Evolutionary conservation across 2,888 invertebrate species (phyloP).

Genomic region (Drosophila multiciliata): DNA sequence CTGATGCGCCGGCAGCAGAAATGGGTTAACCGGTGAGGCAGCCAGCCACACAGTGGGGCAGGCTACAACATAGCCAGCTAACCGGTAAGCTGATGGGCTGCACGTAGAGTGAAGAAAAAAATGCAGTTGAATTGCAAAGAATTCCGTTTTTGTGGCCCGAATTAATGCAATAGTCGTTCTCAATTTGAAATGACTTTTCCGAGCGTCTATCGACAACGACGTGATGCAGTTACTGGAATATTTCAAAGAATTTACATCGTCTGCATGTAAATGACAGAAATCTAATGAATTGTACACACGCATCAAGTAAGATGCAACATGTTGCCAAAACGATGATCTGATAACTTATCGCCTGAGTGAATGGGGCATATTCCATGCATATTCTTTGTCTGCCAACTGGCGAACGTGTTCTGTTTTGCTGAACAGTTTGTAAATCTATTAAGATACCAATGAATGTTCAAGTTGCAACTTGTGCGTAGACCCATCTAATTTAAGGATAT

Average conservation of each 20-base stretch:
- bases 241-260: slow-evolving; percentile 45
- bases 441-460: not conserved
- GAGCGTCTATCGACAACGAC: slow-evolving; percentile 44
- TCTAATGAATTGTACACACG: slow-evolving; percentile 44
- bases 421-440: slow-evolving; percentile 3
- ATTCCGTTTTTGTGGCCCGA: slow-evolving; percentile 49
- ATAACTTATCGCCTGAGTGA: slow-evolving; percentile 23
- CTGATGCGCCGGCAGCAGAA: slow-evolving; percentile 58
- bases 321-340: slow-evolving; percentile 27
- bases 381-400: slow-evolving; percentile 17
- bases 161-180: slow-evolving; percentile 67
- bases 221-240: slow-evolving; percentile 49
- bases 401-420: slow-evolving; percentile 4
- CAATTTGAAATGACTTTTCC: slow-evolving; percentile 63
- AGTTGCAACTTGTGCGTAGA: not conserved
- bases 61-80: slow-evolving; percentile 5
- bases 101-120: slow-evolving; percentile 42
- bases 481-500: not conserved
- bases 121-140: slow-evolving; percentile 26
- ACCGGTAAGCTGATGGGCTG: slow-evolving; percentile 19
- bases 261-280: slow-evolving; percentile 53
- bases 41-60: not conserved
- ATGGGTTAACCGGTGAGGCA: slow-evolving; percentile 11
- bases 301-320: slow-evolving; percentile 41
- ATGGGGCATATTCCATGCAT: slow-evolving; percentile 16